Conservation (phyloP, 2,888 invertebrate species). For the Dolichomitus sp. region DNA sequence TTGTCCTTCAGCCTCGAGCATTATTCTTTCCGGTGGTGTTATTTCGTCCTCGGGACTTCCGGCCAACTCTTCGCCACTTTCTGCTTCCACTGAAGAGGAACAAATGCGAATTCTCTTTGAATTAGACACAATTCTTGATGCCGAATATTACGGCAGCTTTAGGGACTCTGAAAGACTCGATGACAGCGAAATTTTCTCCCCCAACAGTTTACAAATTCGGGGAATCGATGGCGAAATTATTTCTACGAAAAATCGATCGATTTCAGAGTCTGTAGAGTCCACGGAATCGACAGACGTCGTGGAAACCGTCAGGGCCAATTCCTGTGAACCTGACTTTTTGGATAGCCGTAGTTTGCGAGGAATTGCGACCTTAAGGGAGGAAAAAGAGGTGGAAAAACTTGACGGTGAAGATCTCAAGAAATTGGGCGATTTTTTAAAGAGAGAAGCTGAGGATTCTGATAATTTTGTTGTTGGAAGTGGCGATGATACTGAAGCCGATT, state of each 20-base stretch:
- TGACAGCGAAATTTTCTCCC: slow-evolving; percentile 42
- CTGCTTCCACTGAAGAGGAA: slow-evolving; percentile 80
- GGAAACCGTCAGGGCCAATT: slow-evolving; percentile 61
- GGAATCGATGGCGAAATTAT: slow-evolving; percentile 46
- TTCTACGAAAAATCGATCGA: slow-evolving; percentile 48
- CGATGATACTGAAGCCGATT: slow-evolving; percentile 61
- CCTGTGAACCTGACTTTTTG: slow-evolving; percentile 60
- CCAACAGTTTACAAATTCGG: slow-evolving; percentile 42
- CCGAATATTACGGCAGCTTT: slow-evolving; percentile 80
- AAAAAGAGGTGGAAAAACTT: background rate
- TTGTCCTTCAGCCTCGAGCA: slow-evolving; percentile 64
- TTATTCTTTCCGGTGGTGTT: slow-evolving; percentile 36
- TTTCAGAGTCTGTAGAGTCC: slow-evolving; percentile 56
- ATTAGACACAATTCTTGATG: slow-evolving; percentile 82
- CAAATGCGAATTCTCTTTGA: slow-evolving; percentile 82
- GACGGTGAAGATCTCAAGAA: slow-evolving; percentile 9
- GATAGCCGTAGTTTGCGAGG: slow-evolving; percentile 29
- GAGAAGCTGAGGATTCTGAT: slow-evolving; percentile 1
- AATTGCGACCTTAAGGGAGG: background rate
- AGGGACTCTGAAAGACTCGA: slow-evolving; percentile 72
- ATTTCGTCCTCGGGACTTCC: slow-evolving; percentile 58
- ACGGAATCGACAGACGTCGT: slow-evolving; percentile 60
- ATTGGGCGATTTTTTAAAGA: slow-evolving; percentile 2
- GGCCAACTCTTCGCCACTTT: slow-evolving; percentile 63
- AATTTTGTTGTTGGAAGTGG: slow-evolving; percentile 23